phyloP scores from a whole-genome alignment of 2,888 invertebrate genomes.

The Poecilobothrus nobilitatus region DNA sequence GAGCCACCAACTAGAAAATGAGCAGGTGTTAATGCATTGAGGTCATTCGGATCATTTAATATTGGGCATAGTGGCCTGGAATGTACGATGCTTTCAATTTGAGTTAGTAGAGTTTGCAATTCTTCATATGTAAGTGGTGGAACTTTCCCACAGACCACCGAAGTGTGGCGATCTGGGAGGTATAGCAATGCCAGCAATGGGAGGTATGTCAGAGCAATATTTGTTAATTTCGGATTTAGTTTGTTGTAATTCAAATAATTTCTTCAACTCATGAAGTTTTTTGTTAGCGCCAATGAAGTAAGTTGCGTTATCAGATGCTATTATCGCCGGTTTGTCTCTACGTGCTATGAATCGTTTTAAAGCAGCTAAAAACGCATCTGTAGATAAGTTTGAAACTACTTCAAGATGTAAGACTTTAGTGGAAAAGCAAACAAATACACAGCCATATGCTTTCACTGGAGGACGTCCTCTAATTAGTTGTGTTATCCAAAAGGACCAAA shows the following conservation, averaged over 20 bases:
- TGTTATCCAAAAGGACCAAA: constrained; percentile 16
- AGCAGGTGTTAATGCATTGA: not conserved
- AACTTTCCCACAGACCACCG: not conserved
- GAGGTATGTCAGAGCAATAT: not conserved
- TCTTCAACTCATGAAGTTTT: constrained; percentile 3
- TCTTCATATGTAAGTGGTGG: not conserved
- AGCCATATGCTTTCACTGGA: constrained; percentile 12
- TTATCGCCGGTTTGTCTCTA: not conserved
- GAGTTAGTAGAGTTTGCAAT: not conserved
- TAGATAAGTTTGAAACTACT: not conserved
- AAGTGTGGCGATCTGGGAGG: not conserved
- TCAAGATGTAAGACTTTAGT: constrained; percentile 10
- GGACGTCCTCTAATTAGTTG: not conserved
- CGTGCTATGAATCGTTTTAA: constrained; percentile 11
- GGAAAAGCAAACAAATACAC: constrained; percentile 25
- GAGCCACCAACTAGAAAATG: not conserved
- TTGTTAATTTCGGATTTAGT: constrained; percentile 4
- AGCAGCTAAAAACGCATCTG: constrained; percentile 11
- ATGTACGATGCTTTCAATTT: not conserved
- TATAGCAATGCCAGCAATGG: not conserved
- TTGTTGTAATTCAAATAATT: not conserved
- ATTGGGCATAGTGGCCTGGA: not conserved
- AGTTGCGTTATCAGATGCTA: constrained; percentile 14
- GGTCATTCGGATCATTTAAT: not conserved
- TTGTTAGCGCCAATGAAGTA: constrained; percentile 19